phyloP scores from a whole-genome alignment of 2,113 vertebrate species.

The Platysternon megacephalum region DNA sequence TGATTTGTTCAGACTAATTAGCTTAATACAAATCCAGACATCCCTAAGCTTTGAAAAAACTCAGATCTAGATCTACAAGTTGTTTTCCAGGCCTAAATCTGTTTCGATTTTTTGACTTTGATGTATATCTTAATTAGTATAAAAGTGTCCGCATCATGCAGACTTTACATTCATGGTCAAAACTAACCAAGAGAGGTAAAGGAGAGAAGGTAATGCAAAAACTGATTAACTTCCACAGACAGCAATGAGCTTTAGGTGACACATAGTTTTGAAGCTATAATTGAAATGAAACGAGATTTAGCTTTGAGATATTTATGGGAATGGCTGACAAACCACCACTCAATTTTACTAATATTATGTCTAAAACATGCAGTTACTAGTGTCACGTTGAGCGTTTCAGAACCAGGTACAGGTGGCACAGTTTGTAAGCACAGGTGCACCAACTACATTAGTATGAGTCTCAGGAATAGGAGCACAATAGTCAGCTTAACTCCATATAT shows the following conservation, averaged over 20 bases:
- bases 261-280: not conserved
- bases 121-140: not conserved
- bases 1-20: not conserved
- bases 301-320: not conserved
- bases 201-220: not conserved
- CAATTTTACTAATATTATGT: not conserved
- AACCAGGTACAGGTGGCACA: not conserved
- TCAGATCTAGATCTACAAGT: not conserved
- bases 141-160: not conserved
- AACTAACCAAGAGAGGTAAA: not conserved
- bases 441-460: not conserved
- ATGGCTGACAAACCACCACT: not conserved
- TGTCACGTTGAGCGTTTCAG: not conserved
- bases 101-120: not conserved
- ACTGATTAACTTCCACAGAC: not conserved
- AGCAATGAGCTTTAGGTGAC: not conserved
- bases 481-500: not conserved
- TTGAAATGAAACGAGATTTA: not conserved
- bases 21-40: not conserved
- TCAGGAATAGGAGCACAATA: not conserved
- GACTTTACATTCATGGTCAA: not conserved
- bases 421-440: not conserved
- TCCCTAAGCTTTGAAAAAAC: not conserved
- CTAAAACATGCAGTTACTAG: not conserved
- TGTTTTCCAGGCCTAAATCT: not conserved